Percentiles rank a stretch among this genome's conserved stretches.
These are phyloP conservation scores for Trachymyrmex cornetzi DNA, from an alignment of 1,140 invertebrate species.

Conservation along the genomic window DNA sequence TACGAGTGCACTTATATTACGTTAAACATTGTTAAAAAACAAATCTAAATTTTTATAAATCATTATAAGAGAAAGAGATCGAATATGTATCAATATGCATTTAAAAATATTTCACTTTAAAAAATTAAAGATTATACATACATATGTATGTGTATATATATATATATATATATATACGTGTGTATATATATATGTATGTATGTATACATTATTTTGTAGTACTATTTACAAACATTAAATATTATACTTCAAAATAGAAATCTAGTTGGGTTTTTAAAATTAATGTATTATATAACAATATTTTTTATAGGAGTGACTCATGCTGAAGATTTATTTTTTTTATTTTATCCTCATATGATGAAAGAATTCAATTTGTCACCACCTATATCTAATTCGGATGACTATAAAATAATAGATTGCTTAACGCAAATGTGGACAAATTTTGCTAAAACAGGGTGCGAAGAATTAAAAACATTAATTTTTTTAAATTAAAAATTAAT, in stretches of 20 bases:
- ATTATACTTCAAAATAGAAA: background rate
- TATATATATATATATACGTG: too few relatives aligned
- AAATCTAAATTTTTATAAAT: too few relatives aligned
- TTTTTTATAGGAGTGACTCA: slow-evolving; percentile 76
- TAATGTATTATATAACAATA: background rate
- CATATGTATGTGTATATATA: too few relatives aligned
- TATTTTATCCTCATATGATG: slow-evolving; percentile 68
- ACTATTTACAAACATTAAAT: background rate
- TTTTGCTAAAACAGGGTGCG: slow-evolving; percentile 75
- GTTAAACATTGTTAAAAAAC: background rate
- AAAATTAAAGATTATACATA: background rate
- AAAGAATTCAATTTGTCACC: background rate
- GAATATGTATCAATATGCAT: background rate
- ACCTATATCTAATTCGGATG: background rate
- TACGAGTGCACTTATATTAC: background rate
- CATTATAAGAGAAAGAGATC: background rate
- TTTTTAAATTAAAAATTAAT: too few relatives aligned
- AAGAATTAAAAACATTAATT: too few relatives aligned
- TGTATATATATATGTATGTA: background rate
- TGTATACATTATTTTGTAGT: background rate
- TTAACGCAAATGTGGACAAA: slow-evolving; percentile 78
- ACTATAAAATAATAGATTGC: slow-evolving; percentile 69
- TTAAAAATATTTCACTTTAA: background rate
- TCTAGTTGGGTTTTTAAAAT: slow-evolving; percentile 18
- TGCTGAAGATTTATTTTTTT: slow-evolving; percentile 77